Evolutionary conservation across 2,797 vertebrate genomes (phyloP).

Genomic region (Nothura maculosa): DNA sequence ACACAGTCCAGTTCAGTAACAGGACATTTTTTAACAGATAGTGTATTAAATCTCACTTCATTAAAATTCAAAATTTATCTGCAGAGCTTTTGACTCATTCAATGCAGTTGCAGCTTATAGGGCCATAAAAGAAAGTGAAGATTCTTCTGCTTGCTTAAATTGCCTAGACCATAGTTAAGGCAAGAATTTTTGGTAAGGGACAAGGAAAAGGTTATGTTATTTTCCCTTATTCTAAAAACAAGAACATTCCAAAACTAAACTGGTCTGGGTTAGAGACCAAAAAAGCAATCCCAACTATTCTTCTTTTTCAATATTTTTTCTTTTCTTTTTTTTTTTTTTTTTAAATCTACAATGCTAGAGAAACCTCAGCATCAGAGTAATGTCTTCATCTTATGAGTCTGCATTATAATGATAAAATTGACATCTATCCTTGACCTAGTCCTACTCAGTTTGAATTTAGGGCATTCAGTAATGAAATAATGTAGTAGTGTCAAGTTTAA

Average conservation of each 20-base stretch:
- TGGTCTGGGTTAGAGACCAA: neutral
- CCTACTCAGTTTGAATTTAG: neutral
- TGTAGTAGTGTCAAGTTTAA: fast-evolving
- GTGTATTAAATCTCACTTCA: neutral
- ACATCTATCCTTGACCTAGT: neutral
- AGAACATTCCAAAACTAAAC: neutral
- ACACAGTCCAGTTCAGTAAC: slow-evolving; percentile 15
- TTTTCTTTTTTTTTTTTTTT: neutral
- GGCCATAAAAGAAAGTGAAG: neutral
- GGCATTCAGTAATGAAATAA: neutral
- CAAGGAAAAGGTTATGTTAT: neutral
- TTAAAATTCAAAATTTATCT: neutral
- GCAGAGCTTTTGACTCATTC: slow-evolving; percentile 31
- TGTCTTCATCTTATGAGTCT: neutral
- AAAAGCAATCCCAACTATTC: neutral
- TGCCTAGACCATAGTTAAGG: neutral
- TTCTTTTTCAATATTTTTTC: neutral
- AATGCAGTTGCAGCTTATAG: neutral
- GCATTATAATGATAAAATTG: neutral
- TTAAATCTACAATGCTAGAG: neutral
- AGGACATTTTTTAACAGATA: slow-evolving; percentile 12
- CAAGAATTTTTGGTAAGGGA: neutral
- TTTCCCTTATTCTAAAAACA: neutral
- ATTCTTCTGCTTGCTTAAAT: neutral
- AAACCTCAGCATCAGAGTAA: neutral